phyloP scores from a whole-genome alignment of 2,888 invertebrate genomes.

The Cerastis rubricosa region DNA sequence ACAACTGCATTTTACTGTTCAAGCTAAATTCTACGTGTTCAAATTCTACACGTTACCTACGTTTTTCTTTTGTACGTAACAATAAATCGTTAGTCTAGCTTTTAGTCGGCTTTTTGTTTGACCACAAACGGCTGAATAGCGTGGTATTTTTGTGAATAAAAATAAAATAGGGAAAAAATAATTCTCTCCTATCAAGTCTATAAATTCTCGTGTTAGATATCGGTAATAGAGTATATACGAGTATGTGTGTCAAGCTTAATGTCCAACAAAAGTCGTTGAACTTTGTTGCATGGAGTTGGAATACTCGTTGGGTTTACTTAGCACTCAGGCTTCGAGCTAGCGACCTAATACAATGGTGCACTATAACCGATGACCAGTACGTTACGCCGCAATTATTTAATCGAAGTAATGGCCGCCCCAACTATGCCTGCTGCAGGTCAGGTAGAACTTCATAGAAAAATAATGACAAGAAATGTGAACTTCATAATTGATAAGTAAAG shows the following conservation, averaged over 20 bases:
- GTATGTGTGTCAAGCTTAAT: not conserved
- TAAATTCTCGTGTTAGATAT: not conserved
- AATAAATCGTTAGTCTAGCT: constrained; percentile 20
- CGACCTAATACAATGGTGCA: constrained; percentile 45
- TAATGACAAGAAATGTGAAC: not conserved
- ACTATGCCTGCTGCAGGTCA: not conserved
- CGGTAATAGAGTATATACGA: not conserved
- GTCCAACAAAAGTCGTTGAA: constrained; percentile 38
- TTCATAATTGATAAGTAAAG: not conserved
- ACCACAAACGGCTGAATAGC: not conserved
- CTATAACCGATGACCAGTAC: constrained; percentile 41
- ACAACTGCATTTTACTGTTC: constrained; percentile 32
- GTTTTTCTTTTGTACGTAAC: constrained; percentile 23
- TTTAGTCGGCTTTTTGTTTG: constrained; percentile 17
- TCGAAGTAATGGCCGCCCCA: constrained; percentile 18
- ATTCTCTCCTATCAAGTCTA: not conserved
- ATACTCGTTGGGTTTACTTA: constrained; percentile 29
- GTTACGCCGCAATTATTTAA: constrained; percentile 37
- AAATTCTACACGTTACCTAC: constrained; percentile 16
- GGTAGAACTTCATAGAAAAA: constrained; percentile 31
- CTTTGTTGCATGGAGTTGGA: constrained; percentile 24
- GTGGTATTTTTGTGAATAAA: constrained; percentile 14
- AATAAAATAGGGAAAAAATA: not conserved
- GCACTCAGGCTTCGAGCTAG: constrained; percentile 31
- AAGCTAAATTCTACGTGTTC: constrained; percentile 31